Evolutionary conservation across 2,888 invertebrate species (phyloP), one percentile per base, ranked within the genome.

Genomic region (Augochlorella aurata): DNA sequence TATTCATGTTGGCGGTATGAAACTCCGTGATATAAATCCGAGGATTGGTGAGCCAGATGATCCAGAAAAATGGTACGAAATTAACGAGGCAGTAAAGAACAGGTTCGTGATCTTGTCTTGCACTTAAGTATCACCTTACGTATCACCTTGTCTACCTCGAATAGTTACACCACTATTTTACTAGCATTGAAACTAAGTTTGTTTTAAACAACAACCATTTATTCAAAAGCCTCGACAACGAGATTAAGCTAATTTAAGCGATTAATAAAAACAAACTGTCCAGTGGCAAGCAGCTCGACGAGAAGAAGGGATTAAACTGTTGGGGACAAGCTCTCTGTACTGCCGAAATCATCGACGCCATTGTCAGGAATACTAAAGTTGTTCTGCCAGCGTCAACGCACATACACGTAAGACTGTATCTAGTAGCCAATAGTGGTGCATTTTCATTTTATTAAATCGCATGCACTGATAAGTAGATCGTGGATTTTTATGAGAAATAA

Each of bases 1-100:
- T 63, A 95, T 95, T 69, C 95, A 95, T 87, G 94, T 96, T 2
- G 95, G 95, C 47, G 96, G 96, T 38, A 95, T 95, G 52, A 93
- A 94, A 63, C 92, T 96, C 47, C 92, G 94, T 63, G 95, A 95
- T 77, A 92, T 96, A 61, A 95, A 95, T 90, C 95, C 95, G 7
- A 92, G 94, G 77, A 92, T 95, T 66, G 95, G 95, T 12, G 93
- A 94, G 29, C 90, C 90, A n/a, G 93, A 94, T 50, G 96, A 96
- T 90, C 93, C 93, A 16, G 95, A 95, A 88, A 94, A 94, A 77
- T 95, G 95, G 94, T 88, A 91, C 77, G 93, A 94, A 65, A 88
- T 92, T 74, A 77, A 87, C 71, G 89, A 88, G 63, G 87, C 85
- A 67, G 87, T 92, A 68, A 90, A 91, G 79, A 89, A 89, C 85